phyloP scores from a whole-genome alignment of 2,797 vertebrate genomes.

The Coccyzus lansbergi region DNA sequence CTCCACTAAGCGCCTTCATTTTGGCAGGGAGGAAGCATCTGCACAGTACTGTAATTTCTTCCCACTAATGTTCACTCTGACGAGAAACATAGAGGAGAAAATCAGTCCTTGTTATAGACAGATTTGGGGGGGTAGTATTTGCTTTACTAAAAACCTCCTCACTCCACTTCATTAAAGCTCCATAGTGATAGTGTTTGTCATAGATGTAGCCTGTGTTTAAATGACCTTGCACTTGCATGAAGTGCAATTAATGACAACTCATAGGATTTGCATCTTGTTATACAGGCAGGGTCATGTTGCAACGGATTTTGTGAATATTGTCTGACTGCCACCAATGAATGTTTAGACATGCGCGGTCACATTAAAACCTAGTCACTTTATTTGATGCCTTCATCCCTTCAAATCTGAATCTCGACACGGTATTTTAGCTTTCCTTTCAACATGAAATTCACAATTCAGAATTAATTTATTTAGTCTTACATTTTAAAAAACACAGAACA shows the following conservation, averaged over 20 bases:
- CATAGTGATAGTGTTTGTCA: not conserved
- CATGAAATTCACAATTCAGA: not conserved
- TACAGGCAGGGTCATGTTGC: not conserved
- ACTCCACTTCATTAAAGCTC: not conserved
- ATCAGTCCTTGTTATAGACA: slow-evolving; percentile 8
- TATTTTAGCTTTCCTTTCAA: slow-evolving; percentile 10
- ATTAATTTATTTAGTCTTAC: not conserved
- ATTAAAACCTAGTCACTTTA: not conserved
- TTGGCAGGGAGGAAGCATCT: slow-evolving; percentile 50
- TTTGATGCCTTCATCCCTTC: not conserved
- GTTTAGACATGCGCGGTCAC: not conserved
- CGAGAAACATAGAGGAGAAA: slow-evolving; percentile 7
- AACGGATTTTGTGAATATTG: not conserved
- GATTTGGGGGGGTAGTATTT: slow-evolving; percentile 24
- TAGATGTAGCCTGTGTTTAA: not conserved
- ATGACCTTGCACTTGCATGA: not conserved
- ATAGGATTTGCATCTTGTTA: not conserved
- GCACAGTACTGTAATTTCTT: slow-evolving; percentile 48
- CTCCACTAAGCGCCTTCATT: slow-evolving; percentile 18
- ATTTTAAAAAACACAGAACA: not conserved
- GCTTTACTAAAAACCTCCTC: not conserved
- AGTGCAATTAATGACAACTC: not conserved
- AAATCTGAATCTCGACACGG: not conserved
- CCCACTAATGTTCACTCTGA: slow-evolving; percentile 30
- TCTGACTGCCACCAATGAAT: not conserved